These are phyloP conservation scores for Ceyx margarethae DNA, from an alignment of 2,113 vertebrate species.

Conservation along the genomic window DNA sequence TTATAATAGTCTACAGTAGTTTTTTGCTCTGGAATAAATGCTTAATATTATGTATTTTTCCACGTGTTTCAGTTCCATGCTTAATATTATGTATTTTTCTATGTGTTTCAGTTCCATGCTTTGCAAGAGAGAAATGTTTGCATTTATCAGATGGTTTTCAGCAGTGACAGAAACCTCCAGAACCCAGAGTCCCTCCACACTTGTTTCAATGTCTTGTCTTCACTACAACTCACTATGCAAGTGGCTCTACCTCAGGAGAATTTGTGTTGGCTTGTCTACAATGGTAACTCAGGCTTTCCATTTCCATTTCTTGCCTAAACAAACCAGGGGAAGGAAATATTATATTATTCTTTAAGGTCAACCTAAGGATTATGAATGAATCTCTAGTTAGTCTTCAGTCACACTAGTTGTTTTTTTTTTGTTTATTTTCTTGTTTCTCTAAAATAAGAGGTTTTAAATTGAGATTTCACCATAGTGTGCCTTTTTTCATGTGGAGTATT, in stretches of 20 bases:
- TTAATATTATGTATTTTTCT: conserved; percentile 23
- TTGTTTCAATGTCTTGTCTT: conserved; percentile 80
- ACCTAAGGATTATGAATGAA: not conserved
- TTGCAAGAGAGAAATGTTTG: conserved; percentile 77
- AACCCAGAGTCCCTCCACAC: conserved; percentile 73
- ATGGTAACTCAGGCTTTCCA: conserved; percentile 67
- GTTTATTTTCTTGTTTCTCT: not conserved
- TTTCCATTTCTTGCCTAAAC: conserved; percentile 3
- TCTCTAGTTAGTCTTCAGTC: not conserved
- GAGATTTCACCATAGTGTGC: not conserved
- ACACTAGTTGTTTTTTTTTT: not conserved
- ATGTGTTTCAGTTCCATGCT: conserved; percentile 79
- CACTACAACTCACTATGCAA: conserved; percentile 80
- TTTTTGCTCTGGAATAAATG: not conserved
- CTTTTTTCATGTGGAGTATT: not conserved
- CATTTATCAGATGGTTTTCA: conserved; percentile 78
- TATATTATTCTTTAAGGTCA: not conserved
- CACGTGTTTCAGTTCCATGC: conserved; percentile 79
- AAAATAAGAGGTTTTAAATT: not conserved
- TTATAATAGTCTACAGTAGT: not conserved
- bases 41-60: conserved; percentile 10
- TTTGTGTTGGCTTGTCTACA: conserved; percentile 85
- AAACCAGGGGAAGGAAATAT: not conserved
- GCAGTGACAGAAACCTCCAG: conserved; percentile 64
- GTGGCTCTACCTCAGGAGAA: conserved; percentile 79